These are phyloP conservation scores for Chaunax sp. DNA, from an alignment of 2,797 vertebrate genomes.

Conservation along the genomic window DNA sequence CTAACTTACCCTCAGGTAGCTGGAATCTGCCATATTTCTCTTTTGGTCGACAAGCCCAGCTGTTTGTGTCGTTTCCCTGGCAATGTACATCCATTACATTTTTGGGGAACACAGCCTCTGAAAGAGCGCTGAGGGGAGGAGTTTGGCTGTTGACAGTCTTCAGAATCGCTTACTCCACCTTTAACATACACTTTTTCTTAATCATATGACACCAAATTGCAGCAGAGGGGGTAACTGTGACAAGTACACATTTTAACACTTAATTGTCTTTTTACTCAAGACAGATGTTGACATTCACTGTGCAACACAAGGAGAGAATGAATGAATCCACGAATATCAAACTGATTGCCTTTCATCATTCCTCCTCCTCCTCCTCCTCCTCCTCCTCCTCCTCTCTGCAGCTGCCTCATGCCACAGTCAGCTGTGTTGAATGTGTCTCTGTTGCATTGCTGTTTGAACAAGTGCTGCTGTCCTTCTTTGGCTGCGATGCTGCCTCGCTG, in stretches of 20 bases:
- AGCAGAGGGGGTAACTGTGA: background rate
- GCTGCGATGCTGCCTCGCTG: constrained; percentile 69
- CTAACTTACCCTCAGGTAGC: too few relatives aligned
- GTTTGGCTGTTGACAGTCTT: background rate
- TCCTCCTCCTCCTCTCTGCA: constrained; percentile 66
- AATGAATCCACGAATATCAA: background rate
- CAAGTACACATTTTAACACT: background rate
- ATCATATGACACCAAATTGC: background rate
- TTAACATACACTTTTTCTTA: background rate
- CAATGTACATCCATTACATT: background rate
- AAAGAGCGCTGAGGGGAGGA: background rate
- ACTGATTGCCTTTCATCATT: background rate
- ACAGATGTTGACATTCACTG: background rate
- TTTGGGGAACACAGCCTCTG: too few relatives aligned
- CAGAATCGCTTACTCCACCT: background rate
- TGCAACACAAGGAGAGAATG: background rate
- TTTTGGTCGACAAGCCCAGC: too few relatives aligned
- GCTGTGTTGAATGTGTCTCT: constrained; percentile 92
- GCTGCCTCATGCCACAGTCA: constrained; percentile 91
- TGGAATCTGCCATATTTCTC: too few relatives aligned
- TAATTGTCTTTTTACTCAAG: background rate
- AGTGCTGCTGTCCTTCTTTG: constrained; percentile 88
- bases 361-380: background rate
- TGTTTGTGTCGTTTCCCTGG: background rate
- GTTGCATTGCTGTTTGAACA: constrained; percentile 89